These are phyloP conservation scores for Phaethon lepturus DNA, from an alignment of 2,113 vertebrate genomes.

Conservation along the genomic window DNA sequence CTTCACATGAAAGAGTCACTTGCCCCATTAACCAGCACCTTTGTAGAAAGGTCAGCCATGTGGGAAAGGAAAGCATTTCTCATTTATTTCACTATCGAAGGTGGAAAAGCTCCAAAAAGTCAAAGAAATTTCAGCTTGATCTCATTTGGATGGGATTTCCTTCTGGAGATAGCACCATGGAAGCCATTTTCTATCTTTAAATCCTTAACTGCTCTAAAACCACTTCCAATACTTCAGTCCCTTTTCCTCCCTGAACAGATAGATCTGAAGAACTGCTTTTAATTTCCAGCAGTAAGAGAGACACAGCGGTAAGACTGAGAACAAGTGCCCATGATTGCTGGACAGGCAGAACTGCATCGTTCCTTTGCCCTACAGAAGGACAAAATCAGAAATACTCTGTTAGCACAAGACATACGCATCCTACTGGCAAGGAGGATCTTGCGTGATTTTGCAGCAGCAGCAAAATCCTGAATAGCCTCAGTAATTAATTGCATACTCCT, in stretches of 20 bases:
- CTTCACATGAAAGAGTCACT: not conserved
- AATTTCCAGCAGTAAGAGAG: not conserved
- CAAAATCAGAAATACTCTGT: not conserved
- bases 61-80: not conserved
- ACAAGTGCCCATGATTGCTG: not conserved
- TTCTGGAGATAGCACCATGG: not conserved
- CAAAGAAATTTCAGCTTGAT: not conserved
- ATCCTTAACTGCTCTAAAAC: not conserved
- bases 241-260: not conserved
- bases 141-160: not conserved
- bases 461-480: not conserved
- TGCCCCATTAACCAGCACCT: not conserved
- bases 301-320: not conserved
- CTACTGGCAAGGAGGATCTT: not conserved
- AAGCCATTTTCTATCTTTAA: not conserved
- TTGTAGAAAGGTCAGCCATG: not conserved
- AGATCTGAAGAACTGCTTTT: not conserved
- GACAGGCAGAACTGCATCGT: not conserved
- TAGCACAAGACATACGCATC: not conserved
- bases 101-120: not conserved
- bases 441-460: not conserved
- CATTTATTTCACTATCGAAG: not conserved
- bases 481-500: not conserved
- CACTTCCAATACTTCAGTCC: not conserved
- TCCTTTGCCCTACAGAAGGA: not conserved